Evolutionary conservation across 2,797 vertebrate species (phyloP), one percentile per base, ranked within the genome.

Genomic region (Schizothorax lantsangensis): DNA sequence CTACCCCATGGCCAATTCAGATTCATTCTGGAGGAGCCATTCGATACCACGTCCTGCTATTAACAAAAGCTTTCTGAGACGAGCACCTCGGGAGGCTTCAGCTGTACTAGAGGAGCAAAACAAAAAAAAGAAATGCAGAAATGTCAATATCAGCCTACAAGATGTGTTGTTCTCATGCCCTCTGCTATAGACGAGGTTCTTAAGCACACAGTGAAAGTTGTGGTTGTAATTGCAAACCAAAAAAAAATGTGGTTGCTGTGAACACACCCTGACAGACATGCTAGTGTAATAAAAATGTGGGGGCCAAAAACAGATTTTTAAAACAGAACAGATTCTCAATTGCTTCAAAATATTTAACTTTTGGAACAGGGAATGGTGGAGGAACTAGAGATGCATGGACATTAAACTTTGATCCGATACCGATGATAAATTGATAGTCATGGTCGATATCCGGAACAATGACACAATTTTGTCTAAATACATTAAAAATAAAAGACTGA

Each of bases 21-120:
- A 89, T 68, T 79, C 73, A 75, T 88, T 86, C 74, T 82, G 66
- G 52, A 30, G n/a, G 72, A 84, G 88, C 66, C 80, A 89, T 80
- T 85, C 52, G 68, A 90, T 88, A 86, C 79, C 69, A 87, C 81
- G 52, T 74, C 82, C 86, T 36, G 82, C 59, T 62, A 83, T 83
- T 86, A 85, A 79, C 47, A 84, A 88, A 88, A 89, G 86, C 73
- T 81, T 77, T 72, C 57, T 73, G 82, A 40, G 66, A 79, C 64
- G 26, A 80, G 79, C 10, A 19, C 87, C 38, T 89, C 54, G 43
- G 75, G 84, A 85, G 79, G 23, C 40, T 83, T 81, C 87, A 86
- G 84, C 77, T 86, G 88, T 68, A 82, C 17, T 40, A 30, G 45
- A n/a, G 23, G 10, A 30, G 38, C 7, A 59, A 59, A 38, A 30